Conservation (phyloP, 2,113 vertebrate genomes). For the Dasyornis broadbenti region DNA sequence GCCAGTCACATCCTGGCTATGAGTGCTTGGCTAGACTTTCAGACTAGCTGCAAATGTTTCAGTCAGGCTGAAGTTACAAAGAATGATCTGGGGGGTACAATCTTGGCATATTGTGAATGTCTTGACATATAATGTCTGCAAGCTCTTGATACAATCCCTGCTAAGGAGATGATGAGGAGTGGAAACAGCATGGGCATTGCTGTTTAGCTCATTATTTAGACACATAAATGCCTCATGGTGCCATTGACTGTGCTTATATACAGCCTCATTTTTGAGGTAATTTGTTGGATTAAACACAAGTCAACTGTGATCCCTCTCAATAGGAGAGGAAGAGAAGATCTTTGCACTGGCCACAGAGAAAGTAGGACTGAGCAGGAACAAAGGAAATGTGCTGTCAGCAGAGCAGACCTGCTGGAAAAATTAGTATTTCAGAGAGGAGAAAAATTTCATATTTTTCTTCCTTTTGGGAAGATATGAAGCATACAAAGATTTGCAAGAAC, state of each 20-base stretch:
- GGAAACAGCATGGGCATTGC: not conserved
- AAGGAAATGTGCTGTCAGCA: not conserved
- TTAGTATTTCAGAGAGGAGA: not conserved
- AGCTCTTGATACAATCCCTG: not conserved
- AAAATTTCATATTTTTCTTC: not conserved
- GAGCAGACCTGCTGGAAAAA: not conserved
- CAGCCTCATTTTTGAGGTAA: not conserved
- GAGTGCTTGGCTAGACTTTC: not conserved
- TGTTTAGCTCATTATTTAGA: not conserved
- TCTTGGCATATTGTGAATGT: not conserved
- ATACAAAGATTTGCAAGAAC: not conserved
- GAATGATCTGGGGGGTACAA: not conserved
- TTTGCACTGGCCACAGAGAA: not conserved
- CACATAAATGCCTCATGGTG: not conserved
- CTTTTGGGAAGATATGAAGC: not conserved
- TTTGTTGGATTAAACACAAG: not conserved
- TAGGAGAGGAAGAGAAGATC: not conserved
- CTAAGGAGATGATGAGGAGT: not conserved
- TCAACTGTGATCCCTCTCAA: not conserved
- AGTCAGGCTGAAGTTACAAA: not conserved
- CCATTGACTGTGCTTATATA: not conserved
- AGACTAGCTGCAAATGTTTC: not conserved
- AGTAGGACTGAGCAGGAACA: not conserved
- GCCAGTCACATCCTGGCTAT: not conserved
- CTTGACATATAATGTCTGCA: not conserved